Evolutionary conservation across 1,140 invertebrate species (phyloP).

Genomic region (Lamellibrachia luymesi): DNA sequence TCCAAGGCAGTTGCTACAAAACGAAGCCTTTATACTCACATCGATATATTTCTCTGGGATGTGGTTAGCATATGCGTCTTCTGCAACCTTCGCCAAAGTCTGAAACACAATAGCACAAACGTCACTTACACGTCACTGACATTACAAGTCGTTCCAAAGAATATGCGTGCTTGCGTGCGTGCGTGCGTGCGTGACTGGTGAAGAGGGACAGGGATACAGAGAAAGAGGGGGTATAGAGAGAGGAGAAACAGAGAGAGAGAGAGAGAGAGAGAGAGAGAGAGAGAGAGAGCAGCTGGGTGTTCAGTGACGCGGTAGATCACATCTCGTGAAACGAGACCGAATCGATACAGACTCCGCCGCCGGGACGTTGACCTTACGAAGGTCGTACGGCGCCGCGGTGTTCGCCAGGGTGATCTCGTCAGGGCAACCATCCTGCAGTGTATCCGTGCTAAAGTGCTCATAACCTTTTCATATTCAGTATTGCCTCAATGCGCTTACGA

Average conservation of each 20-base stretch:
- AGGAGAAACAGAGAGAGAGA: too few species aligned
- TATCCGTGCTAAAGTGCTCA: not conserved
- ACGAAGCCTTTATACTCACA: not conserved
- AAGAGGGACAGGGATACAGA: not conserved
- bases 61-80: not conserved
- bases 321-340: not conserved
- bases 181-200: too few species aligned
- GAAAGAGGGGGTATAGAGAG: too few species aligned
- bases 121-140: not conserved
- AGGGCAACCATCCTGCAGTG: not conserved
- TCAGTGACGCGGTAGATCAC: not conserved
- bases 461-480: not conserved
- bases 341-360: not conserved
- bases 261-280: not conserved
- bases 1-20: not conserved
- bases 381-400: not conserved
- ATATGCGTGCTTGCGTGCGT: too few species aligned
- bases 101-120: not conserved
- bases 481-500: not conserved
- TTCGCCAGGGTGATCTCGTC: not conserved
- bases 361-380: not conserved
- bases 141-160: not conserved
- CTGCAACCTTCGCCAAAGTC: conserved; percentile 7
- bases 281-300: conserved; percentile 9
- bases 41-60: not conserved